These are phyloP conservation scores for Crotalus tigris DNA, from an alignment of 2,113 vertebrate species.

Conservation along the genomic window DNA sequence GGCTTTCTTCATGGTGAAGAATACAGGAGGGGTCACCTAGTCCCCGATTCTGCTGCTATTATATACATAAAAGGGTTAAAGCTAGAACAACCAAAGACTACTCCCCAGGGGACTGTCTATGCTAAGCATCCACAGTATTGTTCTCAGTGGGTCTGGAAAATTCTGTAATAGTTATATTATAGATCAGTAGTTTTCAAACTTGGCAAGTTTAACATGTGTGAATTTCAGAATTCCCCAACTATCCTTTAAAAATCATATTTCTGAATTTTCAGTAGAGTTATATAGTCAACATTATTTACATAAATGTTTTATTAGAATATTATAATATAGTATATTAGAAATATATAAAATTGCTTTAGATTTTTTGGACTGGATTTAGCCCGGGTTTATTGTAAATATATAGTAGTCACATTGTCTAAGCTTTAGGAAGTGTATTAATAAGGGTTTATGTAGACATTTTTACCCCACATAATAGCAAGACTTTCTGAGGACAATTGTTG, in stretches of 20 bases:
- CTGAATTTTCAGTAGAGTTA: no score
- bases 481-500: neutral
- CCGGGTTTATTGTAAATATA: neutral
- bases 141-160: neutral
- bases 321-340: no score
- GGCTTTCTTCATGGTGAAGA: neutral
- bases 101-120: neutral
- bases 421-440: neutral
- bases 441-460: neutral
- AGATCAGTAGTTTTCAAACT: neutral
- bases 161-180: neutral
- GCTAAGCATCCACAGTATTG: neutral
- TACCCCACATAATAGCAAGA: neutral
- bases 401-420: neutral
- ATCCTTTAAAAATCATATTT: no score
- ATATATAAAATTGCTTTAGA: neutral
- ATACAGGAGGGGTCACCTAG: neutral
- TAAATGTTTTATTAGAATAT: no score
- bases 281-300: no score
- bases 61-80: neutral
- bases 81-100: neutral
- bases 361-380: neutral
- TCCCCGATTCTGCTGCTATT: neutral
- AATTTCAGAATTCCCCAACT: no score
- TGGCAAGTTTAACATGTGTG: neutral